These are phyloP conservation scores for Andrena cerasifolii DNA, from an alignment of 1,140 invertebrate species.

Conservation along the genomic window DNA sequence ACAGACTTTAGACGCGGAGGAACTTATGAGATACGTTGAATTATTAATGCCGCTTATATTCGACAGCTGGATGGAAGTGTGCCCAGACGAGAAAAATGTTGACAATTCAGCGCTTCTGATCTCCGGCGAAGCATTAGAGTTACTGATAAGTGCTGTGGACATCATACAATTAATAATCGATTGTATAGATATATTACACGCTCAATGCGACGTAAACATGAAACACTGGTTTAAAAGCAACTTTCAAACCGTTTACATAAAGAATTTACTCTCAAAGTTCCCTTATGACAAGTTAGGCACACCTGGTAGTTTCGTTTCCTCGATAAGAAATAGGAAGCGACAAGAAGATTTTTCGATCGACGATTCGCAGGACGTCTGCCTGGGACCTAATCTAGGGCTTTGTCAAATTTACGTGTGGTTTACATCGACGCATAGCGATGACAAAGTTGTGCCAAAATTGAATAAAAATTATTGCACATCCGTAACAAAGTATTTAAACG, in stretches of 20 bases:
- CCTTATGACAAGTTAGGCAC: slow-evolving; percentile 79
- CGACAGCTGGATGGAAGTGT: slow-evolving; percentile 89
- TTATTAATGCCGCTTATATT: slow-evolving; percentile 87
- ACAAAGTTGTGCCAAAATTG: slow-evolving; percentile 60
- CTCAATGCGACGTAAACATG: slow-evolving; percentile 59
- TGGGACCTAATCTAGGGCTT: slow-evolving; percentile 74
- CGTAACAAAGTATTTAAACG: slow-evolving; percentile 66
- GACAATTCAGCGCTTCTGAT: slow-evolving; percentile 78
- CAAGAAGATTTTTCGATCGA: slow-evolving; percentile 64
- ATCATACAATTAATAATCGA: slow-evolving; percentile 84
- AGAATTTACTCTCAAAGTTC: slow-evolving; percentile 82
- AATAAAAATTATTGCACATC: slow-evolving; percentile 62
- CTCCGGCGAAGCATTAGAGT: slow-evolving; percentile 82
- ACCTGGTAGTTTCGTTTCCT: neutral
- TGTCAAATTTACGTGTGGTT: slow-evolving; percentile 77
- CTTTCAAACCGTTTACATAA: slow-evolving; percentile 81
- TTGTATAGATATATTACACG: slow-evolving; percentile 78
- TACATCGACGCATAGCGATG: slow-evolving; percentile 60
- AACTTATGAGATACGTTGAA: slow-evolving; percentile 82
- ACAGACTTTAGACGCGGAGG: slow-evolving; percentile 55
- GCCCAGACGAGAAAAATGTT: slow-evolving; percentile 78
- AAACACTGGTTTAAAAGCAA: slow-evolving; percentile 81
- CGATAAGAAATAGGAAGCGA: slow-evolving; percentile 56
- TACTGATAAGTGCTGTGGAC: slow-evolving; percentile 83
- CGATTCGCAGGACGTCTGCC: slow-evolving; percentile 57